A percentile compares a stretch with the other conserved stretches of the same genome.
Conservation (phyloP, 2,797 vertebrate genomes). For the Limosa lapponica region DNA sequence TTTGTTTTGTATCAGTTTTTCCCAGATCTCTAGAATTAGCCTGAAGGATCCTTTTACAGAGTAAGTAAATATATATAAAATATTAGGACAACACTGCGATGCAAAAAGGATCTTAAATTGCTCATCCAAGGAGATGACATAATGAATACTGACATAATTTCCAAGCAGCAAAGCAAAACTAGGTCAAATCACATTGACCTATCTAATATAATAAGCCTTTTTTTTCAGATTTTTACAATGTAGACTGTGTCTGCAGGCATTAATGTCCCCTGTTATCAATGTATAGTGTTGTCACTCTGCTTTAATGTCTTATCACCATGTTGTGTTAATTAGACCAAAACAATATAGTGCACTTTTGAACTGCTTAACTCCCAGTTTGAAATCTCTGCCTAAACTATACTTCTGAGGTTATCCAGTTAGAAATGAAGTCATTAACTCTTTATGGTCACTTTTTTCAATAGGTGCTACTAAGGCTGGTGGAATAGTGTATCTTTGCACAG, state of each 20-base stretch:
- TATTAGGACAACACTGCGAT: conserved; percentile 70
- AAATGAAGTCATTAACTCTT: not conserved
- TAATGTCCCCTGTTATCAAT: conserved; percentile 76
- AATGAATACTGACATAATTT: conserved; percentile 86
- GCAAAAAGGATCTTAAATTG: conserved; percentile 78
- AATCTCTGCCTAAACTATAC: not conserved
- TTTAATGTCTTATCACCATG: conserved; percentile 74
- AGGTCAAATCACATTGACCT: conserved; percentile 91
- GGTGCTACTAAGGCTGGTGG: not conserved
- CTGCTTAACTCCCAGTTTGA: conserved; percentile 11
- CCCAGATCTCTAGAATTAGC: conserved; percentile 54
- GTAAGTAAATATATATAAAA: conserved; percentile 65
- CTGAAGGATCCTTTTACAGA: conserved; percentile 63
- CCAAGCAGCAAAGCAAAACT: conserved; percentile 86
- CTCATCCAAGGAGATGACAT: conserved; percentile 81
- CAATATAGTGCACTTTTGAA: conserved; percentile 70
- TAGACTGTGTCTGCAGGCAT: conserved; percentile 75
- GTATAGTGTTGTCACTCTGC: conserved; percentile 67
- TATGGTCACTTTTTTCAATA: not conserved
- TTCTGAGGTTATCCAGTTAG: not conserved
- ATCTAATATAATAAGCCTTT: conserved; percentile 85
- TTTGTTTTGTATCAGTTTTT: conserved; percentile 12
- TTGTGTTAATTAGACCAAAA: conserved; percentile 80
- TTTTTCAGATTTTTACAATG: conserved; percentile 78
- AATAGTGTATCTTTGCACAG: not conserved